Evolutionary conservation across 1,140 invertebrate species (phyloP), one percentile per base, ranked within the genome.

Genomic region (Anthonomus grandis): DNA sequence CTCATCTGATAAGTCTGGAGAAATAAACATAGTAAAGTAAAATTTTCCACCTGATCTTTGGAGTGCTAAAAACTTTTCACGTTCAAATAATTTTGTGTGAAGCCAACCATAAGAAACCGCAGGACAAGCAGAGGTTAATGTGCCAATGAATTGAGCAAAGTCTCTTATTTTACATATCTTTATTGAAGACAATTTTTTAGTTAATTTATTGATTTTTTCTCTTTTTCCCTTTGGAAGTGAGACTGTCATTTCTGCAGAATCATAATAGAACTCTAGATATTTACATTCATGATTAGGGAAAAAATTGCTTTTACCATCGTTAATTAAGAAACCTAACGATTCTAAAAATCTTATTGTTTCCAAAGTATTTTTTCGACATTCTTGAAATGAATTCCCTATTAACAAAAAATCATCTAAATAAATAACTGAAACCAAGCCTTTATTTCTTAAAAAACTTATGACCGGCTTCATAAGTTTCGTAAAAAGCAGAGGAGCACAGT

Each of bases 351-450:
- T 12, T 2, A 25, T 21, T 24, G 41, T 34, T 37, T 12, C 17
- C 12, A 8, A 19, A 22, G 23, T 27, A 45, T 53, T 44, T 22
- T 31, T 5, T 13, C n/a, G 17, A 45, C 37, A 34, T 17, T 17
- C 22, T 13, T 53, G 8, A 36, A 9, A 48, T 3, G 53, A 42
- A 25, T 60, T 24, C 10, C 53, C 60, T 13, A 70, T 45, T 12
- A 69, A 46, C 2, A 68, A 47, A 39, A 67, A 58, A 39, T 70
- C 68, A 52, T 70, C 67, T 24, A 70, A 44, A 53, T 69, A 71
- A 17, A 63, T 53, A 9, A 71, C 65, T 9, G 62, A 62, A 27
- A 57, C 1, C 19, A 57, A 48, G 6, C 57, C 56, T 49, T 46
- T 37, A 34, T 9, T 25, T 25, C 60, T 39, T 22, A 64, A 47